A percentile compares a stretch with the other conserved stretches of the same genome.
Conservation (phyloP, 2,888 invertebrate species). For the Thereva unica region DNA sequence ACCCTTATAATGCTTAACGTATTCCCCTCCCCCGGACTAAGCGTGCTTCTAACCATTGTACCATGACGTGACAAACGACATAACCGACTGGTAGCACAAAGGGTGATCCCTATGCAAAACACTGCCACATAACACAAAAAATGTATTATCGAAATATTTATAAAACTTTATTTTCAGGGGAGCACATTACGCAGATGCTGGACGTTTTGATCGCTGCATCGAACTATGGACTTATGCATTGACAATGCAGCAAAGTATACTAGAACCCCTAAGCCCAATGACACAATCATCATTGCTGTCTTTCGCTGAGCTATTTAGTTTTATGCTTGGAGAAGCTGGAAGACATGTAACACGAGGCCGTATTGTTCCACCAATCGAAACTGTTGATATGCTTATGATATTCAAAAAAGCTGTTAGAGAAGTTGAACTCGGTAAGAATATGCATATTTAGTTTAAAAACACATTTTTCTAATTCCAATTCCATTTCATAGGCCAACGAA, state of each 20-base stretch:
- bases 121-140: no score
- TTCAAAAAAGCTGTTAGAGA: constrained; percentile 81
- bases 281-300: constrained; percentile 93
- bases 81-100: no score
- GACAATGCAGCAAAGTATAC: constrained; percentile 92
- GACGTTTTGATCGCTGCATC: constrained; percentile 89
- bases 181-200: constrained; percentile 92
- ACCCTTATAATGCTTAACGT: no score
- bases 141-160: not conserved
- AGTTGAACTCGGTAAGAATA: constrained; percentile 61
- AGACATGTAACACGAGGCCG: constrained; percentile 70
- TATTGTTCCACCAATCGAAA: constrained; percentile 78
- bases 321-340: constrained; percentile 89
- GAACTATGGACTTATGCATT: constrained; percentile 96
- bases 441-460: not conserved
- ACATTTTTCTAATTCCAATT: no score
- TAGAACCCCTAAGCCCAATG: constrained; percentile 91
- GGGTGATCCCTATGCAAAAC: no score
- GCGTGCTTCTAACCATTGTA: no score
- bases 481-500: constrained; percentile 60
- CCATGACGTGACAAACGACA: no score
- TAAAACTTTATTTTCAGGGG: constrained; percentile 62
- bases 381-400: constrained; percentile 80
- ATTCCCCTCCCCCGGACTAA: no score
- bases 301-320: constrained; percentile 92